Base-by-base conservation (phyloP, 2,797 vertebrate genomes). In the Schizopygopsis pylzovi region DNA sequence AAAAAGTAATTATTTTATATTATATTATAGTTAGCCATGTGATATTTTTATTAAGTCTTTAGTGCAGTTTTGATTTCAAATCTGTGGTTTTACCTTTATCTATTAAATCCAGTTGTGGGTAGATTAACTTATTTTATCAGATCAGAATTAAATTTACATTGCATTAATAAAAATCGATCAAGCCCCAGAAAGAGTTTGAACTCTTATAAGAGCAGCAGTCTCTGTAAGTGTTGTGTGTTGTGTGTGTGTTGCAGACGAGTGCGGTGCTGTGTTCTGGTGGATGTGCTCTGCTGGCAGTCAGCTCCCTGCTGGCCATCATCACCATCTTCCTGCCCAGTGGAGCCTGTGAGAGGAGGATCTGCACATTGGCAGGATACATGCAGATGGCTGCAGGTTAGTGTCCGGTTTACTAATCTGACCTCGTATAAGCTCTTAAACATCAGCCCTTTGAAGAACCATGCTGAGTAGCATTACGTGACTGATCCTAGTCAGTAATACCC, bases 331-430 rank as follows among this genome's bases (percentile, higher is more conserved):
- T 98, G 92, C 97, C 97, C 82, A 88, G 96, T 0, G 97, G 97
- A 92, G 93, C 94, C 89, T 98, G 97, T 22, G 97, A 98, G 94
- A 93, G 96, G 90, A 92, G 96, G 93, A 90, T 96, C 91, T 98
- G 97, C 94, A 97, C 96, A 83, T 94, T 98, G 93, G 97, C 97
- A 15, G 96, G 97, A 84, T 98, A 98, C 96, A 97, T 97, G 96
- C 97, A 98, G 95, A 97, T 96, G 92, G 96, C 97, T 43, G 93
- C 97, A 93, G 97, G 97, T 97, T 80, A 92, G 96, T 94, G 65
- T 2, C 28, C 13, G 10, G 61, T 43, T 56, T 82, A 63, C 83
- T 85, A 83, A 83, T 84, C 86, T 52, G 28, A 56, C 56, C 80
- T n/a, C 41, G 33, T 37, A 67, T 56, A 72, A 63, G 70, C 33